phyloP scores from a whole-genome alignment of 2,888 invertebrate species.

The Synanthedon formicaeformis region DNA sequence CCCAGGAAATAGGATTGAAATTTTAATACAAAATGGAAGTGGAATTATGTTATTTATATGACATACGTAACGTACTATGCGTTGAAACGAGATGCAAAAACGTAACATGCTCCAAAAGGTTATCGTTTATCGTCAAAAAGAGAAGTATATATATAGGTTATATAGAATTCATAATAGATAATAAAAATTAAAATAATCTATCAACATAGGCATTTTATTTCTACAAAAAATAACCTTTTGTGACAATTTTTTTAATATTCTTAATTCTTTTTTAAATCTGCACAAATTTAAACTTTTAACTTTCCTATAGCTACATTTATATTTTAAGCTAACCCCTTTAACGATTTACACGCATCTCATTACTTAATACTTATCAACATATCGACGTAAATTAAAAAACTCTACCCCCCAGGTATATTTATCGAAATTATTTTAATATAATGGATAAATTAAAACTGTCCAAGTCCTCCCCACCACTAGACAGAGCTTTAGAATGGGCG shows the following conservation, averaged over 20 bases:
- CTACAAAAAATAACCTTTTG: too few relatives aligned
- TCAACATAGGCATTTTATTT: too few relatives aligned
- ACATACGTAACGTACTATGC: constrained; percentile 11
- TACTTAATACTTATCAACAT: constrained; percentile 29
- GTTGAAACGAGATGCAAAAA: constrained; percentile 38
- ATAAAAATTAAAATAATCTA: too few relatives aligned
- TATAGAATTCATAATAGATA: too few relatives aligned
- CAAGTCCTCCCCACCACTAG: constrained; percentile 58
- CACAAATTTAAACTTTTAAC: too few relatives aligned
- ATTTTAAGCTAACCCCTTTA: too few relatives aligned
- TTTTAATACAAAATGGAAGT: background rate
- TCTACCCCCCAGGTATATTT: constrained; percentile 63
- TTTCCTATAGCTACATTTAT: too few relatives aligned
- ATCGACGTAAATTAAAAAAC: constrained; percentile 59
- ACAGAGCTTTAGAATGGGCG: constrained; percentile 57
- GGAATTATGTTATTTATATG: background rate
- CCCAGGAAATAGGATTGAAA: background rate
- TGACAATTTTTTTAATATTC: too few relatives aligned
- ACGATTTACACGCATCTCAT: too few relatives aligned
- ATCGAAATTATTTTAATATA: constrained; percentile 68
- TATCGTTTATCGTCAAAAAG: constrained; percentile 25
- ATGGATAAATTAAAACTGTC: constrained; percentile 70
- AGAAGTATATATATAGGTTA: constrained; percentile 14
- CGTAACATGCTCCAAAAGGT: constrained; percentile 8
- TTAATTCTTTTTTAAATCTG: too few relatives aligned